Conservation (phyloP, 2,113 vertebrate species). For the Dasyornis broadbenti region DNA sequence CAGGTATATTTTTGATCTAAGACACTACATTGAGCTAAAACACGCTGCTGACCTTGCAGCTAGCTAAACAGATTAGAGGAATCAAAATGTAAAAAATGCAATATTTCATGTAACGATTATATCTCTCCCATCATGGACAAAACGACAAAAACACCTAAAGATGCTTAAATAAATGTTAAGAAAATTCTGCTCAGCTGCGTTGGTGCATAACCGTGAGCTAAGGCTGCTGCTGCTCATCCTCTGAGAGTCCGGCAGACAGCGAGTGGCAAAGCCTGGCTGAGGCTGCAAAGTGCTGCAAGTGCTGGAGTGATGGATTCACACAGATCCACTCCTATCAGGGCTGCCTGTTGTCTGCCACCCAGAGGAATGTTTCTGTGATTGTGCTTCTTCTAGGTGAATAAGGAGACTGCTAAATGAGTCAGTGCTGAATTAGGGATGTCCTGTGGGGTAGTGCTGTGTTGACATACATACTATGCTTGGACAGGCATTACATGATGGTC, state of each 20-base stretch:
- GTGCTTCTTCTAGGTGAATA: background rate
- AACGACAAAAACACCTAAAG: background rate
- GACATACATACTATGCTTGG: background rate
- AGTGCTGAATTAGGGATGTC: background rate
- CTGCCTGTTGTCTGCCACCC: background rate
- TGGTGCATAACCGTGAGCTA: background rate
- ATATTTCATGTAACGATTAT: background rate
- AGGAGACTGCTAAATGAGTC: background rate
- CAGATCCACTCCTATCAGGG: rapidly evolving
- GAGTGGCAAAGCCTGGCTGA: background rate
- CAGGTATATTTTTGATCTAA: background rate
- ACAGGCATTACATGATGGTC: background rate
- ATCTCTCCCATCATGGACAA: background rate
- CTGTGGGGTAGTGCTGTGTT: background rate
- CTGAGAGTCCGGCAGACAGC: background rate
- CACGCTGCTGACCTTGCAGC: background rate
- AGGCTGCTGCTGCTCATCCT: background rate
- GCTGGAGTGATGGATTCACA: background rate
- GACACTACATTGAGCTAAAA: background rate
- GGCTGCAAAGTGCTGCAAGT: background rate
- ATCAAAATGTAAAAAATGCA: background rate
- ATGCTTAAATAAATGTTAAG: background rate
- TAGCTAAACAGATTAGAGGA: background rate
- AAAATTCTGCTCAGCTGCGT: background rate
- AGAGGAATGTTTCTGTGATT: background rate